Evolutionary conservation across 2,113 vertebrate species (phyloP), one percentile per base, ranked within the genome.

Genomic region (Etheostoma cragini): DNA sequence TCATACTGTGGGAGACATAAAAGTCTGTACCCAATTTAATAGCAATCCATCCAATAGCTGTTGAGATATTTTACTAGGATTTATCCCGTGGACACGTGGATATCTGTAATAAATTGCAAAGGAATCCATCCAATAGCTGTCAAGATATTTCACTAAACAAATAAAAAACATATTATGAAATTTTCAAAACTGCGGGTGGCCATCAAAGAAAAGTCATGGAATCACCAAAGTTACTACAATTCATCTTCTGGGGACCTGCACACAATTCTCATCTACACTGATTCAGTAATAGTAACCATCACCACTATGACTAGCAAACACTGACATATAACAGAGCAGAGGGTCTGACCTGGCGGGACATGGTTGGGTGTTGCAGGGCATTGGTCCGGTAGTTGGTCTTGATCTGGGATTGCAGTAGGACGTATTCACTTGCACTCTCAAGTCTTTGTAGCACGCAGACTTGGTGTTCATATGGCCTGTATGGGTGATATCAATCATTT

Each of bases 271-370:
- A 42, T 11, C 38, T 42, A 42, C 8, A 42, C 11, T 42, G 38
- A 42, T 2, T 11, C 2, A 42, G 38, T 42, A 42, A 42, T 8
- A 19, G 7, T 19, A 57, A 24, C 26, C 24, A 33, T 60, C 38
- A 71, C 35, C 16, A 58, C 38, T 47, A n/a, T 17, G 7, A 50
- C 46, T 1, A 65, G 19, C 21, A 54, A 71, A 54, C 66, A 84
- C 3, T 35, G 11, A 38, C 7, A 68, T 19, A 50, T 58, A 6
- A 67, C 33, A 57, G 19, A 73, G 15, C 42, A 49, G 13, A 49
- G 49, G 17, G 50, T 76, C 89, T 93, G 92, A 98, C 97, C 97
- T 97, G 90, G 96, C 89, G 52, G 96, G 95, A 80, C 97, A 98
- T 24, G 96, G 92, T 12, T 96, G 94, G 21, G 92, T 89, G 87